Evolutionary conservation across 2,888 invertebrate genomes (phyloP), one percentile per base, ranked within the genome.

Genomic region (Agrypnus murinus): DNA sequence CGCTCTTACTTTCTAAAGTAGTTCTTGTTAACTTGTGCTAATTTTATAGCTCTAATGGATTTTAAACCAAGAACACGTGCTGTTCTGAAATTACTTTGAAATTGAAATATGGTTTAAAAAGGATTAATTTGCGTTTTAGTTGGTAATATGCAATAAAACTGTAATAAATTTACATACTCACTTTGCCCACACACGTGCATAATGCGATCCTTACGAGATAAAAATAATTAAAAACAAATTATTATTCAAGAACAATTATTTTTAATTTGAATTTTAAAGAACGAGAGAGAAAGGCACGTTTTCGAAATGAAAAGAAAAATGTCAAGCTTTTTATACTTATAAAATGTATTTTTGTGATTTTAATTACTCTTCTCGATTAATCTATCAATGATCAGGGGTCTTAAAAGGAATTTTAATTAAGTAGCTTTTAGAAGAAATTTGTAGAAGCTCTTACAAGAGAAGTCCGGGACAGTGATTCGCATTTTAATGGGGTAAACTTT

Each of bases 321-420:
- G 8, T 15, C 4, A 0, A 14, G 14, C 43, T 15, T 14, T 15
- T 14, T 15, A 43, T 15, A 15, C 14, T 14, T 14, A 7, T 8
- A 8, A 14, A 43, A 43, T 15, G 43, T 43, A 45, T 17, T 31
- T 53, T 53, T 53, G 15, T 36, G 36, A 55, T 55, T 55, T 55
- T 34, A 55, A 55, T 55, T 55, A 55, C 32, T 32, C 34, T 14
- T 53, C 34, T 34, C 14, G 53, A 53, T 53, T 53, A 53, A 53
- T 55, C 55, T 31, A 36, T 55, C 36, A 55, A 10, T 36, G 55
- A 55, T 55, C 15, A 15, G 34, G 36, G 36, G 17, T 7, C 17
- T 14, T 55, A 36, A 55, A 55, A 17, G 55, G 55, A 55, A 55
- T 55, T 55, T 36, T 55, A 55, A 55, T 55, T 55, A 55, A 55